Percentiles rank a stretch among this genome's conserved stretches.
Conservation (phyloP, 2,888 invertebrate species). For the Lasioglossum lativentre region DNA sequence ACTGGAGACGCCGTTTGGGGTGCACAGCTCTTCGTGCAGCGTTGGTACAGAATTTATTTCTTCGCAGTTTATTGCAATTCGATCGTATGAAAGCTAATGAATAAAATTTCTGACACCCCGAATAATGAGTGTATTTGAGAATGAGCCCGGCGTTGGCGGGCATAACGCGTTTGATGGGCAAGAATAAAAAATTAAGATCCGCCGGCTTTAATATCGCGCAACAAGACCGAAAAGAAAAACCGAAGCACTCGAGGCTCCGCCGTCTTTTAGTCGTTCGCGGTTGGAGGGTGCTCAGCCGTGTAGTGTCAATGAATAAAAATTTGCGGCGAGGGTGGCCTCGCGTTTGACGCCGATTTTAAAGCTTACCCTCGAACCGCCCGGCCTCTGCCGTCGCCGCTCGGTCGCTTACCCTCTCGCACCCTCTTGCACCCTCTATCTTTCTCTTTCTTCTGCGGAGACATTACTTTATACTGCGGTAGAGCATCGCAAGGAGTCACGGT, state of each 20-base stretch:
- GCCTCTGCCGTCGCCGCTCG: conserved; percentile 12
- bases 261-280: conserved; percentile 72
- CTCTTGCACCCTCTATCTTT: not conserved
- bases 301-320: conserved; percentile 84
- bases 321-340: conserved; percentile 77
- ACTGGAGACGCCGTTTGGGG: conserved; percentile 64
- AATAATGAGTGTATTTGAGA: not conserved
- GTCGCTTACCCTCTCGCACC: conserved; percentile 10
- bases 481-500: conserved; percentile 70
- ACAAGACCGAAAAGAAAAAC: conserved; percentile 51
- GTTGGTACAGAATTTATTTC: not conserved
- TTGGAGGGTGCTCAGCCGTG: conserved; percentile 78
- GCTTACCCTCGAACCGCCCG: conserved; percentile 68
- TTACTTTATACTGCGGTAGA: conserved; percentile 76
- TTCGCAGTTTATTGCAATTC: not conserved
- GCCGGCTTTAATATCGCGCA: conserved; percentile 31
- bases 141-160: not conserved
- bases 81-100: not conserved
- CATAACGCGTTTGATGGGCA: conserved; percentile 13
- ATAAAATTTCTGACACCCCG: not conserved
- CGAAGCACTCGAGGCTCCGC: conserved; percentile 62
- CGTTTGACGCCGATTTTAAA: conserved; percentile 82
- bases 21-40: no score
- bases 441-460: conserved; percentile 64
- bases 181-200: conserved; percentile 22